Conservation (phyloP, 2,888 invertebrate genomes). For the Zygothrica quintamaculata region DNA sequence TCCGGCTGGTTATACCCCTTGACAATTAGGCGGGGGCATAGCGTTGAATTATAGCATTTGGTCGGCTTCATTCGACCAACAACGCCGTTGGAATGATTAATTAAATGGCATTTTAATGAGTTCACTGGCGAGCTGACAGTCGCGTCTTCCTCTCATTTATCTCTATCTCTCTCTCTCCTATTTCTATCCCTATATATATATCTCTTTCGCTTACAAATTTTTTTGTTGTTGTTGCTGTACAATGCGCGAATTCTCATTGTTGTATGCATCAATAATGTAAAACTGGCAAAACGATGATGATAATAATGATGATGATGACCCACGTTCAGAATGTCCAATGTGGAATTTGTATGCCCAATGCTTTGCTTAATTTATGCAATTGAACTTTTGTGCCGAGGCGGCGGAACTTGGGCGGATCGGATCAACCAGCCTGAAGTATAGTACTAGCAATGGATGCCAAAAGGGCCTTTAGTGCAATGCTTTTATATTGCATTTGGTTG, state of each 20-base stretch:
- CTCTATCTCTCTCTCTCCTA: background rate
- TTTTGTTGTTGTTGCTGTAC: slow-evolving; percentile 46
- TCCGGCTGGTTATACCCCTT: too few species aligned
- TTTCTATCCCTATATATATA: background rate
- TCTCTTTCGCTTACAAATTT: background rate
- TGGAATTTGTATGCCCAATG: slow-evolving; percentile 47
- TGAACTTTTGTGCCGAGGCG: slow-evolving; percentile 61
- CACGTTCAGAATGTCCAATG: slow-evolving; percentile 55
- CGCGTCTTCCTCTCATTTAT: slow-evolving; percentile 6
- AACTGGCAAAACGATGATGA: slow-evolving; percentile 37
- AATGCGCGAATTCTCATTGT: too few species aligned
- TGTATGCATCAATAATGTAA: slow-evolving; percentile 70
- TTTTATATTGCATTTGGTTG: too few species aligned
- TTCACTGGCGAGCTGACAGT: slow-evolving; percentile 55
- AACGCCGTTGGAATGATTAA: slow-evolving; percentile 71
- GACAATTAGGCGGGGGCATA: slow-evolving; percentile 52
- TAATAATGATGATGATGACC: too few species aligned
- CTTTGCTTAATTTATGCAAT: slow-evolving; percentile 78
- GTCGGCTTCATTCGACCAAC: slow-evolving; percentile 51
- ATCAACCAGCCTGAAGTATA: background rate
- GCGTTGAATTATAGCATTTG: slow-evolving; percentile 78
- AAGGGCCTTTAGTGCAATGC: background rate
- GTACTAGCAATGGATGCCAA: background rate
- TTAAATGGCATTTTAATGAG: slow-evolving; percentile 83
- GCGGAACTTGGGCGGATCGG: slow-evolving; percentile 40